Conservation (phyloP, 2,113 vertebrate species). For the Trematomus loennbergii region DNA sequence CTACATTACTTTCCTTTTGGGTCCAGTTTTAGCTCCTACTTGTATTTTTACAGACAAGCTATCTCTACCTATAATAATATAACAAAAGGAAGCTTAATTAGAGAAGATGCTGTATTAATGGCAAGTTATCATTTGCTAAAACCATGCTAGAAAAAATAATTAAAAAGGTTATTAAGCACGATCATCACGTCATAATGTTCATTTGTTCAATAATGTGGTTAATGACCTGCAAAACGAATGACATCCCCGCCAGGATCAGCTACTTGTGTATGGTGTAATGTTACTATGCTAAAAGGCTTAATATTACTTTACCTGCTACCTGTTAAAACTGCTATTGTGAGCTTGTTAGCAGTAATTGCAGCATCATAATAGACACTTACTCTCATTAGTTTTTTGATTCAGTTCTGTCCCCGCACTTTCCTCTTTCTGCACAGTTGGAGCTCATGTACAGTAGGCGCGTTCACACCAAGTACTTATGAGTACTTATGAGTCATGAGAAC, state of each 20-base stretch:
- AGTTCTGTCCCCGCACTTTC: neutral
- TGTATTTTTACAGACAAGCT: neutral
- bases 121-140: too few species aligned
- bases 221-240: neutral
- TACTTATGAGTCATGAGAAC: neutral
- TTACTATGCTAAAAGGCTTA: neutral
- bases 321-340: neutral
- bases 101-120: too few species aligned
- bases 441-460: too few species aligned
- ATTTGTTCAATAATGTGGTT: neutral
- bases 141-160: too few species aligned
- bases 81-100: too few species aligned
- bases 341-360: neutral
- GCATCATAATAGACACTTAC: neutral
- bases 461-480: too few species aligned
- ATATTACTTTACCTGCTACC: neutral
- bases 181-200: neutral
- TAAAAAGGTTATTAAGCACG: neutral
- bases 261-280: neutral
- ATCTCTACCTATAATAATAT: too few species aligned
- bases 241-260: neutral
- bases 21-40: neutral
- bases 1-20: neutral
- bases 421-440: neutral
- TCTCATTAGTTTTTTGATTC: neutral